These are phyloP conservation scores for Amniataba percoides DNA, from an alignment of 2,797 vertebrate genomes.

Conservation along the genomic window DNA sequence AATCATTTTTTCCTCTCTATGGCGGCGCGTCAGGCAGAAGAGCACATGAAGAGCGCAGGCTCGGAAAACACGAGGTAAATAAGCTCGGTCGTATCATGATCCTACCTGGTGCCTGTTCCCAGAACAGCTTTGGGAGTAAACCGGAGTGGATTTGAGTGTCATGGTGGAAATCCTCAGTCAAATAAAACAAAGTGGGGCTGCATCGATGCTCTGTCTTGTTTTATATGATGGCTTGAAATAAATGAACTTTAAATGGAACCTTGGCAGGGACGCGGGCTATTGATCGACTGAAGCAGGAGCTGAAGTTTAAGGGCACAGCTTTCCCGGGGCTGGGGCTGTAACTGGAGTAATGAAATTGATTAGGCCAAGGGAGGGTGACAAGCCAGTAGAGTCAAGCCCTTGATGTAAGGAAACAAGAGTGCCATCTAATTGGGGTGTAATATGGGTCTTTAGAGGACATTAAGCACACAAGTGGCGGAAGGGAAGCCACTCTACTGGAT, in stretches of 20 bases:
- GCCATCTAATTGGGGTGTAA: slow-evolving; percentile 92
- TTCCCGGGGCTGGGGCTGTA: slow-evolving; percentile 87
- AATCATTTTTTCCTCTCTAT: slow-evolving; percentile 23
- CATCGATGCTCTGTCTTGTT: slow-evolving; percentile 91
- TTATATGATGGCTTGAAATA: slow-evolving; percentile 92
- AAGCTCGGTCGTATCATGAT: slow-evolving; percentile 38
- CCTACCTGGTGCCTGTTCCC: slow-evolving; percentile 58
- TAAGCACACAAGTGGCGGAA: slow-evolving; percentile 85
- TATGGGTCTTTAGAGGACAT: slow-evolving; percentile 92
- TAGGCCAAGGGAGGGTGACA: slow-evolving; percentile 90
- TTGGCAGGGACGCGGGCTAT: slow-evolving; percentile 89
- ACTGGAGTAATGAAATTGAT: slow-evolving; percentile 93
- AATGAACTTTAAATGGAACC: slow-evolving; percentile 93
- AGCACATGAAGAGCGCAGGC: slow-evolving; percentile 14
- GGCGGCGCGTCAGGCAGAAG: slow-evolving; percentile 5
- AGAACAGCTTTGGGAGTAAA: slow-evolving; percentile 72
- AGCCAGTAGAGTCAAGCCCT: slow-evolving; percentile 91
- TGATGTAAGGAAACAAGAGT: slow-evolving; percentile 93
- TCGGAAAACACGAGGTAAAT: slow-evolving; percentile 62
- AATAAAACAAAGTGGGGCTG: slow-evolving; percentile 90
- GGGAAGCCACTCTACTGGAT: slow-evolving; percentile 79
- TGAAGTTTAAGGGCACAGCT: slow-evolving; percentile 91
- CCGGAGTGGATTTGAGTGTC: slow-evolving; percentile 82
- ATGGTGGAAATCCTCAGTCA: slow-evolving; percentile 88
- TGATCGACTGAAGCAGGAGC: slow-evolving; percentile 89